Evolutionary conservation across 2,888 invertebrate genomes (phyloP).

Genomic region (Ditula angustiorana): DNA sequence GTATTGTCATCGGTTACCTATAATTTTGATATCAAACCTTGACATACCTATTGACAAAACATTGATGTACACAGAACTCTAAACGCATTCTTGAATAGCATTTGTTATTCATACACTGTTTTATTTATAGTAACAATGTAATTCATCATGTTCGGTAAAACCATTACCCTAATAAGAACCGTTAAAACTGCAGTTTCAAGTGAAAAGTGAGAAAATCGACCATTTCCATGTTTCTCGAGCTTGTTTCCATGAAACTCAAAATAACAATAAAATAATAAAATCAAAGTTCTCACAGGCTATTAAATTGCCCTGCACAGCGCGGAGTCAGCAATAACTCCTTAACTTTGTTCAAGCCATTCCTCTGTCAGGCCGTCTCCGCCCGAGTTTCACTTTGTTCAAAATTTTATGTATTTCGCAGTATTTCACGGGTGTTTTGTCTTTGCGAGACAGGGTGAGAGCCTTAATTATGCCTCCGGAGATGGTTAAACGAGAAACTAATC

Average conservation of each 20-base stretch:
- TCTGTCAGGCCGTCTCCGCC: constrained; percentile 39
- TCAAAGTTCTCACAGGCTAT: constrained; percentile 12
- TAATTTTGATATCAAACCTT: no score
- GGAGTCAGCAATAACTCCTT: constrained; percentile 30
- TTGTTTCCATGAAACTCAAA: not conserved
- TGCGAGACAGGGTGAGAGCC: constrained; percentile 41
- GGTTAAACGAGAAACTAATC: constrained; percentile 18
- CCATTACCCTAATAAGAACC: no score
- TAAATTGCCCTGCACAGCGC: constrained; percentile 16
- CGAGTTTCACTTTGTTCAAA: constrained; percentile 46
- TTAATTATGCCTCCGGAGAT: constrained; percentile 41
- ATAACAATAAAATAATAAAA: constrained; percentile 9
- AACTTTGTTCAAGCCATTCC: constrained; percentile 31
- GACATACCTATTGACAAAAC: no score
- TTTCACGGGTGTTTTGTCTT: constrained; percentile 47
- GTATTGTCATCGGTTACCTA: no score
- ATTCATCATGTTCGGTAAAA: no score
- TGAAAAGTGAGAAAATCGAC: no score
- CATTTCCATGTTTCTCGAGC: not conserved
- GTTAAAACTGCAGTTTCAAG: no score
- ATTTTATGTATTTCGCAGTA: constrained; percentile 42
- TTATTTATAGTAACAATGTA: no score
- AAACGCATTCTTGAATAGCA: no score
- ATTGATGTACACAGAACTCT: no score
- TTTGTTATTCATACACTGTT: no score